Conservation (phyloP, 2,888 invertebrate genomes). For the Caenorhabditis becei region DNA sequence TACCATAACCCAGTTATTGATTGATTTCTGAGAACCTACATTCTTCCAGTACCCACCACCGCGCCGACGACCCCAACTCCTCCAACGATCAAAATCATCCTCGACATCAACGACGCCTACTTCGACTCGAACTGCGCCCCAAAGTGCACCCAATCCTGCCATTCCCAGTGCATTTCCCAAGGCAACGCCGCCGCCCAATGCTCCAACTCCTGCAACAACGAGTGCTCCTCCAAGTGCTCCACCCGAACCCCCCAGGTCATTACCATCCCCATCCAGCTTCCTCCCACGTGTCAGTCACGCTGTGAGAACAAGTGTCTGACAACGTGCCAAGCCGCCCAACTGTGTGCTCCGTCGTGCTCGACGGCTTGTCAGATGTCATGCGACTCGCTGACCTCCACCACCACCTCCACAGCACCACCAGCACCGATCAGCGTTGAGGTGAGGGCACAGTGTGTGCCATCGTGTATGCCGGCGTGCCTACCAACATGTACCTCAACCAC, state of each 20-base stretch:
- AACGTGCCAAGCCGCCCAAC: conserved; percentile 43
- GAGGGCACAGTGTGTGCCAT: conserved; percentile 50
- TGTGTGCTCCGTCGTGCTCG: conserved; percentile 63
- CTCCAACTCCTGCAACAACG: conserved; percentile 60
- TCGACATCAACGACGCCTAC: conserved; percentile 69
- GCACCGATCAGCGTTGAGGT: conserved; percentile 42
- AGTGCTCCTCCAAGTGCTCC: conserved; percentile 61
- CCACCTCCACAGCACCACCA: conserved; percentile 3
- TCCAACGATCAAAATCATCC: conserved; percentile 63
- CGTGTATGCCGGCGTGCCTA: conserved; percentile 61
- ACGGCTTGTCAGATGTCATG: conserved; percentile 65
- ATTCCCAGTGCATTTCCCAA: conserved; percentile 69
- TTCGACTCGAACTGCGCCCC: conserved; percentile 65
- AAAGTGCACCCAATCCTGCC: conserved; percentile 67
- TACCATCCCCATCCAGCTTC: conserved; percentile 12
- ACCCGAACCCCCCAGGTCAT: conserved; percentile 44
- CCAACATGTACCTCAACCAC: conserved; percentile 57
- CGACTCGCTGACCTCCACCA: conserved; percentile 29
- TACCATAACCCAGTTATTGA: no score
- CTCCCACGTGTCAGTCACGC: conserved; percentile 54
- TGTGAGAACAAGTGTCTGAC: conserved; percentile 60
- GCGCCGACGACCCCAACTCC: conserved; percentile 26
- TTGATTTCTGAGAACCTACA: neutral
- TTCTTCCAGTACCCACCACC: conserved; percentile 25
- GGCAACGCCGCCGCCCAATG: conserved; percentile 64